These are phyloP conservation scores for Cinara cedri DNA, from an alignment of 2,888 invertebrate species.

Conservation along the genomic window DNA sequence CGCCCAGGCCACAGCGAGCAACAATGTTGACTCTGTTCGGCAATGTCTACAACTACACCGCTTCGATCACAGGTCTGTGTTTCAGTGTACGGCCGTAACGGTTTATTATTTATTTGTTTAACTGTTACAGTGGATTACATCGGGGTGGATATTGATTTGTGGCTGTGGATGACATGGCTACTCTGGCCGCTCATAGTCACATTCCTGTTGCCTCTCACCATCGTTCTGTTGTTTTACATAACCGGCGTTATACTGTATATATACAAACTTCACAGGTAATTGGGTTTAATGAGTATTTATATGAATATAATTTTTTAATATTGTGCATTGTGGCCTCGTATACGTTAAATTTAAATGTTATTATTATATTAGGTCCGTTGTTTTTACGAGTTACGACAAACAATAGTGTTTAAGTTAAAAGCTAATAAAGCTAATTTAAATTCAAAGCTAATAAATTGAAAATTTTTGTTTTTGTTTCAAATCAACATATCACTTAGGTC, in stretches of 20 bases:
- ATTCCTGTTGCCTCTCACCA: slow-evolving; percentile 82
- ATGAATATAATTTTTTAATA: no score
- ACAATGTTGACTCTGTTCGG: not conserved
- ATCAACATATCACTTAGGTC: no score
- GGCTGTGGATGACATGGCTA: slow-evolving; percentile 83
- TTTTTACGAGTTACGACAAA: no score
- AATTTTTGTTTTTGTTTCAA: no score
- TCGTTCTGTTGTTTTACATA: slow-evolving; percentile 80
- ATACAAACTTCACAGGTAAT: slow-evolving; percentile 68
- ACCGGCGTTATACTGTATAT: slow-evolving; percentile 84
- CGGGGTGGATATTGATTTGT: slow-evolving; percentile 75
- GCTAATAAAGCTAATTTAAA: no score
- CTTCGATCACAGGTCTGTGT: slow-evolving; percentile 28
- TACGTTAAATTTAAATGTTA: no score
- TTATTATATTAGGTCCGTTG: no score
- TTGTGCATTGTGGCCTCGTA: no score
- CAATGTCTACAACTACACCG: slow-evolving; percentile 15
- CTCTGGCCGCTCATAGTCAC: slow-evolving; percentile 82
- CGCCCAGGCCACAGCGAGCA: no score
- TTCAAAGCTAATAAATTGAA: no score
- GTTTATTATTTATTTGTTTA: not conserved
- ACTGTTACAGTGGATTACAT: slow-evolving; percentile 35
- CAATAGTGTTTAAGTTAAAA: no score
- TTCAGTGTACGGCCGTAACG: not conserved
- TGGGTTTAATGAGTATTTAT: not conserved